Evolutionary conservation across 2,113 vertebrate species (phyloP).

Genomic region (Cololabis saira): DNA sequence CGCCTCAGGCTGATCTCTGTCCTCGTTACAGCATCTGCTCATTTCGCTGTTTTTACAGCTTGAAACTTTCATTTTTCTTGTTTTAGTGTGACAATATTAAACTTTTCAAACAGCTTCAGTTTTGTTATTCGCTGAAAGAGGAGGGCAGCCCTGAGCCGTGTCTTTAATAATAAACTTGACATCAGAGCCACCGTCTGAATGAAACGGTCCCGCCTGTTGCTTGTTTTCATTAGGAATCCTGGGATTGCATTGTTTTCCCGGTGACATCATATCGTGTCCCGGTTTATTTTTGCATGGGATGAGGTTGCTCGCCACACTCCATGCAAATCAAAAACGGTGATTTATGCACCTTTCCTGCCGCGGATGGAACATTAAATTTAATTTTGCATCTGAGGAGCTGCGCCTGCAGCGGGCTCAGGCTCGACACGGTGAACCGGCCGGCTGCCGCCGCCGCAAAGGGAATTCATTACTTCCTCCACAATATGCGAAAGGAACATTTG

Average conservation of each 20-base stretch:
- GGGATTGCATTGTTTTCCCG: slow-evolving; percentile 91
- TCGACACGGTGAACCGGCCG: slow-evolving; percentile 91
- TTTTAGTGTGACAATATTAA: slow-evolving; percentile 39
- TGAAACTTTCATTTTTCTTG: slow-evolving; percentile 38
- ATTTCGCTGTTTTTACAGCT: slow-evolving; percentile 13
- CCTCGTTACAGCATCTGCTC: too few relatives aligned
- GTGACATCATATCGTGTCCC: slow-evolving; percentile 90
- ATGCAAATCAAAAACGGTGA: slow-evolving; percentile 97
- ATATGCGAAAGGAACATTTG: slow-evolving; percentile 98
- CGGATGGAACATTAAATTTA: slow-evolving; percentile 97
- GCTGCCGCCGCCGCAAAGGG: slow-evolving; percentile 71
- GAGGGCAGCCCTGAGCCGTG: slow-evolving; percentile 77
- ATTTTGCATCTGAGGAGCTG: slow-evolving; percentile 91
- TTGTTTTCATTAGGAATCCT: slow-evolving; percentile 87
- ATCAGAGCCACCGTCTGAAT: slow-evolving; percentile 87
- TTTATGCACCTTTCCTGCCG: slow-evolving; percentile 92
- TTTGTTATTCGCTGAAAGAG: slow-evolving; percentile 75
- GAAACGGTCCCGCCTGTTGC: slow-evolving; percentile 78
- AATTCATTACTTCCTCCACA: slow-evolving; percentile 97
- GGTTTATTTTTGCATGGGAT: slow-evolving; percentile 90
- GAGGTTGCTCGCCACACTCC: slow-evolving; percentile 86
- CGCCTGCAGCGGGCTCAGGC: slow-evolving; percentile 77
- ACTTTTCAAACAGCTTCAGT: slow-evolving; percentile 40
- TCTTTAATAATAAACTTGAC: slow-evolving; percentile 94
- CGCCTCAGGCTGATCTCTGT: too few relatives aligned